Conservation (phyloP, 2,888 invertebrate species). For the Cheiracanthium punctorium region DNA sequence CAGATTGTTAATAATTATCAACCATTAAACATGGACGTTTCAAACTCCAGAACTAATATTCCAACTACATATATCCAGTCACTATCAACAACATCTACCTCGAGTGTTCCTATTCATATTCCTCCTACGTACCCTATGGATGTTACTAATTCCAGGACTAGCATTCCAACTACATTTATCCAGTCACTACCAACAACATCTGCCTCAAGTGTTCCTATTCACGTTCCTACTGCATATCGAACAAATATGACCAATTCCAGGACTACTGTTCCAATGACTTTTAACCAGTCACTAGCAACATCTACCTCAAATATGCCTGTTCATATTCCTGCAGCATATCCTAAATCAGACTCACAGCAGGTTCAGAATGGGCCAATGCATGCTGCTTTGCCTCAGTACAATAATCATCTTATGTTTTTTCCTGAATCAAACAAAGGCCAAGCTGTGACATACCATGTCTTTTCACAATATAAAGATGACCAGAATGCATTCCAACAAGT, state of each 20-base stretch:
- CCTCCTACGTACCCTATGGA: too few relatives aligned
- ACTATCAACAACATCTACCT: too few relatives aligned
- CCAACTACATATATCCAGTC: too few relatives aligned
- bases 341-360: background rate
- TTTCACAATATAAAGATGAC: constrained; percentile 12
- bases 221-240: too few relatives aligned
- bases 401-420: constrained; percentile 28
- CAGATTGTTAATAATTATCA: background rate
- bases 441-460: constrained; percentile 37
- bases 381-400: constrained; percentile 15
- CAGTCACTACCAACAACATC: too few relatives aligned
- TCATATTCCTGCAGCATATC: constrained; percentile 6
- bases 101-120: too few relatives aligned
- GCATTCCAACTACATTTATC: too few relatives aligned
- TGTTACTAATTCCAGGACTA: too few relatives aligned
- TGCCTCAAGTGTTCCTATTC: too few relatives aligned
- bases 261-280: background rate
- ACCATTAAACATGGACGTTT: background rate
- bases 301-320: background rate
- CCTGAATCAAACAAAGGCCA: constrained; percentile 10
- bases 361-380: background rate
- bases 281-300: background rate
- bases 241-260: too few relatives aligned
- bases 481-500: background rate
- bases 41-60: too few relatives aligned